Conservation (phyloP, 2,797 vertebrate genomes). For the Novumbra hubbsi region DNA sequence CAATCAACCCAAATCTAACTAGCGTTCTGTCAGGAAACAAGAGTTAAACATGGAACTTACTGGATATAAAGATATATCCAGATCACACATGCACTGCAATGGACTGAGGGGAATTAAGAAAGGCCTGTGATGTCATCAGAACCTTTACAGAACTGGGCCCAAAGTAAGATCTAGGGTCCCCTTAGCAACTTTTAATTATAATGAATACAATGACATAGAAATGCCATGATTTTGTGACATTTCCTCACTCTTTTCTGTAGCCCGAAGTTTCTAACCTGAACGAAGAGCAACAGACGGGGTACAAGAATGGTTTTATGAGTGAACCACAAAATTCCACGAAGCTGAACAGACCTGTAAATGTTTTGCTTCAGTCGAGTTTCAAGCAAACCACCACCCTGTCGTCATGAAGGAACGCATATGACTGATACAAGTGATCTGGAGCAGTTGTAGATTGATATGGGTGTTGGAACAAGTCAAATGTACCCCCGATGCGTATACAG, state of each 20-base stretch:
- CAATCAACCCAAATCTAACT: not conserved
- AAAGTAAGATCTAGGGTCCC: not conserved
- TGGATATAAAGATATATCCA: not conserved
- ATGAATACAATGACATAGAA: not conserved
- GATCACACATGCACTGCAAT: not conserved
- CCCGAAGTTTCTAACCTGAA: not conserved
- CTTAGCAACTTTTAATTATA: not conserved
- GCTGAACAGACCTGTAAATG: not conserved
- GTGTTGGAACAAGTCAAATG: not conserved
- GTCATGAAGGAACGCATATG: not conserved
- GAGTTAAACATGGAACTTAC: not conserved
- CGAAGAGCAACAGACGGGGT: not conserved
- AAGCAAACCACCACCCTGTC: not conserved
- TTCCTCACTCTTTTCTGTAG: not conserved
- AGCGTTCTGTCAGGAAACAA: not conserved
- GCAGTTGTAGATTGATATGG: not conserved
- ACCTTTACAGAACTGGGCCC: not conserved
- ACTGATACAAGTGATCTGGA: not conserved
- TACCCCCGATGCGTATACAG: not conserved
- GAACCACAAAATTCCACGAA: not conserved
- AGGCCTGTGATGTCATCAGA: not conserved
- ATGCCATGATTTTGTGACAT: not conserved
- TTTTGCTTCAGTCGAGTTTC: not conserved
- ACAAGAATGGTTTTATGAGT: not conserved
- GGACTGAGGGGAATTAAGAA: not conserved